A percentile compares a stretch with the other conserved stretches of the same genome.
Evolutionary conservation across 2,113 vertebrate genomes (phyloP).

Genomic region (Patagioenas fasciata): DNA sequence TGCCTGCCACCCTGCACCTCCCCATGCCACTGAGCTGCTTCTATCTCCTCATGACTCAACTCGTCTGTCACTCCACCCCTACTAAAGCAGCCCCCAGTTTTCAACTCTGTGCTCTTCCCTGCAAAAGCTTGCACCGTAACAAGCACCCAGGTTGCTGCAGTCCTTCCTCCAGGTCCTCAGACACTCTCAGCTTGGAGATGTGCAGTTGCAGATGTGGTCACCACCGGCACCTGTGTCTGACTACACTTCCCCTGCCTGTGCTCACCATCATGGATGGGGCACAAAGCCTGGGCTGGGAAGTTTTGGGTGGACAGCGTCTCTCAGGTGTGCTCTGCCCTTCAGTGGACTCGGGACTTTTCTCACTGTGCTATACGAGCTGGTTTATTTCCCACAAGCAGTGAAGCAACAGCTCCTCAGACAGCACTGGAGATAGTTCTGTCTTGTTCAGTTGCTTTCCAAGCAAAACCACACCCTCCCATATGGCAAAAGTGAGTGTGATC

Average conservation of each 20-base stretch:
- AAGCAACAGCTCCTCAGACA: neutral
- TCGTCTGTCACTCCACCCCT: neutral
- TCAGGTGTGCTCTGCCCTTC: neutral
- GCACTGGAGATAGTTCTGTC: neutral
- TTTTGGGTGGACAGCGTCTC: neutral
- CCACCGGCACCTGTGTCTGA: neutral
- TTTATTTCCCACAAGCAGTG: neutral
- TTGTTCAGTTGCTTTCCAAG: neutral
- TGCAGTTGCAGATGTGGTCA: rapidly evolving
- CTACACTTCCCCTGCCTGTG: neutral
- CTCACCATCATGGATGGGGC: neutral
- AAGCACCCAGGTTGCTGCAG: neutral
- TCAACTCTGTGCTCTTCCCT: neutral
- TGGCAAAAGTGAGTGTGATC: neutral
- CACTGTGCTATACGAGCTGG: no score
- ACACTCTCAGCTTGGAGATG: neutral
- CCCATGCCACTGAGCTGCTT: neutral
- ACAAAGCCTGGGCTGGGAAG: no score
- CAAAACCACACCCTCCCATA: neutral
- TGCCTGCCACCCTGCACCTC: neutral
- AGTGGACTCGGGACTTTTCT: neutral
- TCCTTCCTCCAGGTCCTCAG: neutral
- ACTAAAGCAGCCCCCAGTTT: neutral
- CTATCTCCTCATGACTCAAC: neutral
- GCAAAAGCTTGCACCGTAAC: neutral